A percentile compares a stretch with the other conserved stretches of the same genome.
Evolutionary conservation across 2,797 vertebrate genomes (phyloP).

Genomic region (Liasis olivaceus): DNA sequence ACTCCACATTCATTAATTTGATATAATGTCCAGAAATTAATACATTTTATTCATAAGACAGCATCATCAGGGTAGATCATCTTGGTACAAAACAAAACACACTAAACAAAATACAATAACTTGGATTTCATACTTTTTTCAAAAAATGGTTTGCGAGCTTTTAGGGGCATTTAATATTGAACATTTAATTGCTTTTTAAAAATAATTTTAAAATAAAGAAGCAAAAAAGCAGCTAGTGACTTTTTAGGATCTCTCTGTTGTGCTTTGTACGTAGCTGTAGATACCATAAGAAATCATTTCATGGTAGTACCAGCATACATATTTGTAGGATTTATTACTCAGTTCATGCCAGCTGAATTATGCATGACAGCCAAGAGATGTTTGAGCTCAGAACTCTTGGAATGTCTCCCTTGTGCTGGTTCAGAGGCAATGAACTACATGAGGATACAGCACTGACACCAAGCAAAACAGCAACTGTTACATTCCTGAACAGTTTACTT

Average conservation of each 20-base stretch:
- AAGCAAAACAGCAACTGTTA: constrained; percentile 67
- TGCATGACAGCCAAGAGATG: constrained; percentile 70
- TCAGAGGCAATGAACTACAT: constrained; percentile 64
- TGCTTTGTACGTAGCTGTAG: constrained; percentile 49
- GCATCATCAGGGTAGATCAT: neutral
- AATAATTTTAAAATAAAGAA: constrained; percentile 47
- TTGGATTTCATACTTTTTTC: neutral
- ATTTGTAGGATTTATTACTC: constrained; percentile 68
- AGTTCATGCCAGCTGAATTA: constrained; percentile 65
- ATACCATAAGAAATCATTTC: constrained; percentile 60
- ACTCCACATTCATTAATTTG: neutral
- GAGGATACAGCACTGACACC: constrained; percentile 69
- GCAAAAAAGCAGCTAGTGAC: constrained; percentile 20
- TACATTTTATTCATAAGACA: neutral
- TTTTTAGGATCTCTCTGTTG: constrained; percentile 24
- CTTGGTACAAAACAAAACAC: neutral
- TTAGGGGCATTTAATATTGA: constrained; percentile 7
- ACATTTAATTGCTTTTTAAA: constrained; percentile 20
- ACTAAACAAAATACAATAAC: constrained; percentile 5
- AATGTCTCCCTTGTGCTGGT: constrained; percentile 70
- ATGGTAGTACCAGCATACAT: constrained; percentile 48
- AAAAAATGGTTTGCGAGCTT: constrained; percentile 22
- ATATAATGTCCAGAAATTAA: neutral
- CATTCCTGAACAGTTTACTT: constrained; percentile 69
- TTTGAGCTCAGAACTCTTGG: constrained; percentile 62